Conservation (phyloP, 2,113 vertebrate genomes). For the Tretioscincus oriximinensis region DNA sequence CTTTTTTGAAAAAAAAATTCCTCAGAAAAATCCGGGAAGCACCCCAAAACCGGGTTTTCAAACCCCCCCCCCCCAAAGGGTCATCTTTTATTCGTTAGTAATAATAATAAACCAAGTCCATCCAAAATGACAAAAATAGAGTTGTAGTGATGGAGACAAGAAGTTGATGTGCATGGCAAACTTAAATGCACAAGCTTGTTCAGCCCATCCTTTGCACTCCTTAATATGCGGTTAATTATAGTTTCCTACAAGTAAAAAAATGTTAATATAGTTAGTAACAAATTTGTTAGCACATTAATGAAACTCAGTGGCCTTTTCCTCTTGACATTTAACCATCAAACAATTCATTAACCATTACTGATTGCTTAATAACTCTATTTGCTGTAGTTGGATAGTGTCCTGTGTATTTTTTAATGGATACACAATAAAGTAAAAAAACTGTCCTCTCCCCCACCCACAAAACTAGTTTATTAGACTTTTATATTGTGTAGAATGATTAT, state of each 20-base stretch:
- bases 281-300: slow-evolving; percentile 11
- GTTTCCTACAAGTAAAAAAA: slow-evolving; percentile 33
- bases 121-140: too few relatives aligned
- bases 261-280: slow-evolving; percentile 26
- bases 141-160: too few relatives aligned
- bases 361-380: slow-evolving; percentile 43
- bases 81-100: too few relatives aligned
- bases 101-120: too few relatives aligned
- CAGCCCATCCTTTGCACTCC: not conserved
- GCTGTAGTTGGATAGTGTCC: not conserved
- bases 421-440: slow-evolving; percentile 32
- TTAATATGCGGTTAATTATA: slow-evolving; percentile 18
- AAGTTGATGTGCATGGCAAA: slow-evolving; percentile 11
- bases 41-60: too few relatives aligned
- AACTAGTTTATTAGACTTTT: not conserved
- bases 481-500: not conserved
- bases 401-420: slow-evolving; percentile 24
- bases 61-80: too few relatives aligned
- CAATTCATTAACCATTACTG: slow-evolving; percentile 35
- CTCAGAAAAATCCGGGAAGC: too few relatives aligned
- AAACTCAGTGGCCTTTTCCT: slow-evolving; percentile 37
- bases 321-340: slow-evolving; percentile 40
- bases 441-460: not conserved
- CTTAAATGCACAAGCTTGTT: not conserved
- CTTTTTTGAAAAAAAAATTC: too few relatives aligned